Conservation (phyloP, 2,797 vertebrate genomes). For the Champsocephalus esox region DNA sequence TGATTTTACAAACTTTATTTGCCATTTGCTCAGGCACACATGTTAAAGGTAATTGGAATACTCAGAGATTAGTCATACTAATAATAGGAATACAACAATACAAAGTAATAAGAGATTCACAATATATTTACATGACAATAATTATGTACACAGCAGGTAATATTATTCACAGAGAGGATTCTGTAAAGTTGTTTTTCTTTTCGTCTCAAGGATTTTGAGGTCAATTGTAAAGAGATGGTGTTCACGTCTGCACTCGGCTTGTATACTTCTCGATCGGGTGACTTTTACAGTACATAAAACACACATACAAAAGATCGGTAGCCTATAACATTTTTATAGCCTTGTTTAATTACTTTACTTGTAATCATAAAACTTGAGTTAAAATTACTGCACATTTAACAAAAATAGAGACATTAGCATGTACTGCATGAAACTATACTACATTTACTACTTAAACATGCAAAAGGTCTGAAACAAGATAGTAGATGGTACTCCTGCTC, state of each 20-base stretch:
- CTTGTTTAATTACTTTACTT: conserved; percentile 3
- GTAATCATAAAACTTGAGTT: conserved; percentile 9
- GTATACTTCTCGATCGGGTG: not conserved
- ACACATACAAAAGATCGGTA: not conserved
- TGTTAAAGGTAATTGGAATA: too few relatives aligned
- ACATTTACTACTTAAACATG: not conserved
- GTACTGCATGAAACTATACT: too few relatives aligned
- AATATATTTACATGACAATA: too few relatives aligned
- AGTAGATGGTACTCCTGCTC: not conserved
- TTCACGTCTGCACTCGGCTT: not conserved
- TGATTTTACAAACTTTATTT: not conserved
- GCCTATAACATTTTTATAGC: not conserved
- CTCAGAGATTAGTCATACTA: too few relatives aligned
- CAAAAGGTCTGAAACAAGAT: conserved; percentile 17
- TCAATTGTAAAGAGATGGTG: not conserved
- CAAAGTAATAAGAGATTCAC: too few relatives aligned
- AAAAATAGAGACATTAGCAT: not conserved
- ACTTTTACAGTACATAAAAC: not conserved
- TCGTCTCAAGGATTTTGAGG: not conserved
- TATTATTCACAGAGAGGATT: too few relatives aligned
- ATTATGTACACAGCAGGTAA: too few relatives aligned
- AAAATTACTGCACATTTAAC: conserved; percentile 2
- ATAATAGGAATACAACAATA: too few relatives aligned
- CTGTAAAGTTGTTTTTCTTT: not conserved
- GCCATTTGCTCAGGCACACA: too few relatives aligned